phyloP scores from a whole-genome alignment of 2,113 vertebrate genomes.

The Leucopsar rothschildi region DNA sequence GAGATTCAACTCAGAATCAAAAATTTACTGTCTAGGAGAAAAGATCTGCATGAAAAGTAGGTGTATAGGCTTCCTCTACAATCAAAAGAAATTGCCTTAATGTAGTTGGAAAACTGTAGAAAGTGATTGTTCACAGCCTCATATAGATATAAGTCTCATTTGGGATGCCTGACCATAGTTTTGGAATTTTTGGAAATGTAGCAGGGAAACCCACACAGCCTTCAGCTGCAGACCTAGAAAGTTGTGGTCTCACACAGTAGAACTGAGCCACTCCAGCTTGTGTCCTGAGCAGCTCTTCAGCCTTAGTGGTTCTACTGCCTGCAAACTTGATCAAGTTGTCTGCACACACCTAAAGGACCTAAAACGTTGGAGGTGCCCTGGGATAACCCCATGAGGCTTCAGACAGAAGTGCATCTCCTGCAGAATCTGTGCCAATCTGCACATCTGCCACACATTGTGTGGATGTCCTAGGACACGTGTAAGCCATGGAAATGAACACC shows the following conservation, averaged over 20 bases:
- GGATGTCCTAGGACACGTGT: background rate
- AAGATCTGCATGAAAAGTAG: background rate
- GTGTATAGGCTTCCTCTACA: background rate
- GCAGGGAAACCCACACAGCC: background rate
- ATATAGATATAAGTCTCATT: background rate
- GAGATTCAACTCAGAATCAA: background rate
- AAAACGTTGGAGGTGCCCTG: background rate
- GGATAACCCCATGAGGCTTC: background rate
- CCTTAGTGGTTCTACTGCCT: background rate
- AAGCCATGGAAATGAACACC: background rate
- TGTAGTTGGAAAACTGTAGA: background rate
- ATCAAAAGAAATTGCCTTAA: background rate
- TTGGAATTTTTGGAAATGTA: background rate
- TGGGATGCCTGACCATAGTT: background rate
- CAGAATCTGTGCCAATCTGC: background rate
- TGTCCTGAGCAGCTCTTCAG: background rate
- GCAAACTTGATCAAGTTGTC: background rate
- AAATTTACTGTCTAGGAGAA: background rate
- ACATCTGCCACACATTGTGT: background rate
- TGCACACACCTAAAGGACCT: background rate
- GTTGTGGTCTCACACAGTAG: fast-evolving
- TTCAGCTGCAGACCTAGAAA: background rate
- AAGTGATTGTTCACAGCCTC: background rate
- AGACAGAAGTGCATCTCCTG: background rate
- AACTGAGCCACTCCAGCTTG: background rate